Base-by-base conservation (phyloP, 2,113 vertebrate species). In the Rhagologus leucostigma region DNA sequence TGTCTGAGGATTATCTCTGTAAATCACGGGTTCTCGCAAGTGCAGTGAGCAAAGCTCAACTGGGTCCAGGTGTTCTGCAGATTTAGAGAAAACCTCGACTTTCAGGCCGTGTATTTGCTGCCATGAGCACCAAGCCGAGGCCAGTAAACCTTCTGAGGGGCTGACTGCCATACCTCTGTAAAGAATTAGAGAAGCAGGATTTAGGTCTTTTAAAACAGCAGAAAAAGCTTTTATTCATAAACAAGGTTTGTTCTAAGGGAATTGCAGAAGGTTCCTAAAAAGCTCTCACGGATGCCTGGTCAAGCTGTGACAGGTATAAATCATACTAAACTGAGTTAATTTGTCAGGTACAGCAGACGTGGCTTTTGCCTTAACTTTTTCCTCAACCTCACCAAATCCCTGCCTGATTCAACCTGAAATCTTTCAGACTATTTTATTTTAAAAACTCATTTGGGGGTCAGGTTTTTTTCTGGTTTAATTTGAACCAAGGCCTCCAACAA, bases 1-100 rank as follows among this genome's bases (percentile, higher is more conserved):
- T 39, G 88, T 89, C 91, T 92, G 95, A 94, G 95, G 93, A 96
- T 97, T 95, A 94, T 92, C 93, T 87, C 79, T 81, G 60, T 90
- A 91, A 94, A 92, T 84, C 32, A 3, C 0, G 6, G 69, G 83
- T 86, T 92, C 76, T 91, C 10, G 0, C 82, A 29, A 87, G 84
- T 1, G n/a, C 84, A 44, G 62, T 14, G 78, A 84, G 90, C 87
- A 84, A 74, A 84, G 71, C 84, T 83, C 56, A 12, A 3, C 76
- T 44, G 55, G 59, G 75, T 49, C 92, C 96, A 96, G 93, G 90
- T 96, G 91, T 86, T 91, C 67, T 60, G 93, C 96, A 95, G 90
- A 84, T 70, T 91, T 67, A 70, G 67, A 47, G 55, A 41, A 39
- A 88, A 67, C 23, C 71, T 80, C 47, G 18, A 1, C 64, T 77